phyloP scores from a whole-genome alignment of 2,888 invertebrate genomes.

The Stenurella melanura region DNA sequence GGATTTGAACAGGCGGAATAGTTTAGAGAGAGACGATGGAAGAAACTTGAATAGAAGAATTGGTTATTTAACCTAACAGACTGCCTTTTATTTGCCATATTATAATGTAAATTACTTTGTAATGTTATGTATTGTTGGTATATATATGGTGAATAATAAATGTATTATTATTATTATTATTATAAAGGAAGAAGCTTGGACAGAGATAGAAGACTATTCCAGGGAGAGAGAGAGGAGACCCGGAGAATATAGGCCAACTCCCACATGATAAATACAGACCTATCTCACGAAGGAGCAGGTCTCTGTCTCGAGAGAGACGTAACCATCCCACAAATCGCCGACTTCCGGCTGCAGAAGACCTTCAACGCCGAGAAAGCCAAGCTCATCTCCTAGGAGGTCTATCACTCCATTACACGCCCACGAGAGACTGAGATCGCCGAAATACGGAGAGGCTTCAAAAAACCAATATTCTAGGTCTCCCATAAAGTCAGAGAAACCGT shows the following conservation, averaged over 20 bases:
- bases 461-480: slow-evolving; percentile 12
- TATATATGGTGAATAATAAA: too few relatives aligned
- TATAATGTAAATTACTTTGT: too few relatives aligned
- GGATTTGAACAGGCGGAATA: not conserved
- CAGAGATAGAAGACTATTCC: slow-evolving; percentile 8
- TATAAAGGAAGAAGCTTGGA: slow-evolving; percentile 28
- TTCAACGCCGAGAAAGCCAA: slow-evolving; percentile 10
- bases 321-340: not conserved
- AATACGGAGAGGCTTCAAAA: slow-evolving; percentile 11
- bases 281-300: slow-evolving; percentile 26
- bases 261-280: slow-evolving; percentile 25
- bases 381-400: slow-evolving; percentile 27
- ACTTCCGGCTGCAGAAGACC: not conserved
- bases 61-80: too few relatives aligned
- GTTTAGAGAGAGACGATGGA: slow-evolving; percentile 6
- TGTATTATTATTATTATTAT: too few relatives aligned
- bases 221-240: slow-evolving; percentile 37
- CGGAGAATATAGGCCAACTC: slow-evolving; percentile 34
- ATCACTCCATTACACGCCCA: slow-evolving; percentile 1
- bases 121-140: too few relatives aligned
- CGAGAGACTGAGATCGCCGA: slow-evolving; percentile 13
- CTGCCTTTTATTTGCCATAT: too few relatives aligned
- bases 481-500: not conserved
- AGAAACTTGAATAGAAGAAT: slow-evolving; percentile 3
- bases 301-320: slow-evolving; percentile 28